Conservation (phyloP, 2,888 invertebrate genomes). For the Priocnemis perturbator region DNA sequence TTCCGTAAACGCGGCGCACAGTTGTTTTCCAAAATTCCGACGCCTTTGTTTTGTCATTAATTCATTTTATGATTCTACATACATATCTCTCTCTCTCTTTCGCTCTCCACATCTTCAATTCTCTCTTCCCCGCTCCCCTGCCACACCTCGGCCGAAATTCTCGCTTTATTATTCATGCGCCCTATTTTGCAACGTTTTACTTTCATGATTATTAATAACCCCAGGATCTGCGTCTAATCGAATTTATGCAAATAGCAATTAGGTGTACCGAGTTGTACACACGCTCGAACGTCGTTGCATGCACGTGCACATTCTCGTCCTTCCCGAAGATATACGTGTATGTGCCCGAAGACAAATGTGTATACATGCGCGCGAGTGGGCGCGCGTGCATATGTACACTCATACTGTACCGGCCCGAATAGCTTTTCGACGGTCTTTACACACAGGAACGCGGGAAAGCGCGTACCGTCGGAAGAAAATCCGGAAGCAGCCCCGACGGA, state of each 20-base stretch:
- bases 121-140: not conserved
- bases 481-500: slow-evolving; percentile 31
- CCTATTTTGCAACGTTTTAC: slow-evolving; percentile 63
- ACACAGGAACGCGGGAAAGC: slow-evolving; percentile 22
- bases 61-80: slow-evolving; percentile 12
- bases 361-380: not conserved
- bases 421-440: not conserved
- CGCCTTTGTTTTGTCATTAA: not conserved
- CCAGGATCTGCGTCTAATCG: slow-evolving; percentile 60
- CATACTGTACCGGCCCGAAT: not conserved
- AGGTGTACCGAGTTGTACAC: slow-evolving; percentile 52
- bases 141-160: slow-evolving; percentile 7
- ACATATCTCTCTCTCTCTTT: not conserved
- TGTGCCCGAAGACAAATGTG: not conserved
- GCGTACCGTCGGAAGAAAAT: slow-evolving; percentile 34
- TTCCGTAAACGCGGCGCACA: too few relatives aligned
- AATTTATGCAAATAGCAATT: slow-evolving; percentile 66
- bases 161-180: slow-evolving; percentile 61
- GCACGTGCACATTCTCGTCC: slow-evolving; percentile 19
- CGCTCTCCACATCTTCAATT: slow-evolving; percentile 9
- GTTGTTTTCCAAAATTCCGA: not conserved
- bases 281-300: slow-evolving; percentile 11
- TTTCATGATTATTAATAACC: slow-evolving; percentile 63
- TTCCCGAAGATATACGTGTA: too few relatives aligned
- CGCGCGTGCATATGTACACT: not conserved